These are phyloP conservation scores for Motacilla alba DNA, from an alignment of 2,113 vertebrate species.

Conservation along the genomic window DNA sequence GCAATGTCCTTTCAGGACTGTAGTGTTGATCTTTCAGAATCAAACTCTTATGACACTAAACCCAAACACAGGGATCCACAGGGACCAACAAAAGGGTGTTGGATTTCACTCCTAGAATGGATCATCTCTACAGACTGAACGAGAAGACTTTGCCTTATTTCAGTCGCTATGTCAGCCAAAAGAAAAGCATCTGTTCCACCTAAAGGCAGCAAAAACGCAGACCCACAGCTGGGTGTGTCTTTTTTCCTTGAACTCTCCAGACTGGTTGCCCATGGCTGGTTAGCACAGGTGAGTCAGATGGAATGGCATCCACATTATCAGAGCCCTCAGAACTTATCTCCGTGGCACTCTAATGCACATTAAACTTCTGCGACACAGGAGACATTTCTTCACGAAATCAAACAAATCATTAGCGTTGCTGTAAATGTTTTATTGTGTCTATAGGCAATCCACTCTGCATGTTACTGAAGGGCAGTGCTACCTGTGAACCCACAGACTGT, in stretches of 20 bases:
- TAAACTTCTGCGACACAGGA: neutral
- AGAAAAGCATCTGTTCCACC: neutral
- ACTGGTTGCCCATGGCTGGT: neutral
- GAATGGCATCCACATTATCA: neutral
- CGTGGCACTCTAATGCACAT: neutral
- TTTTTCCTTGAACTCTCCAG: neutral
- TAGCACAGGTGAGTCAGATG: neutral
- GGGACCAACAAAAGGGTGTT: neutral
- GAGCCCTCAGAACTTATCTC: neutral
- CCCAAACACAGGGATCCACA: neutral
- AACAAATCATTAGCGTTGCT: neutral
- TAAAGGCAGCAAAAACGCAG: neutral
- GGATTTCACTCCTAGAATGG: neutral
- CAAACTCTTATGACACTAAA: neutral
- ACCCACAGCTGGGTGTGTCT: neutral
- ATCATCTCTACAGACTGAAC: neutral
- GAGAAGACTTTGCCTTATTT: neutral
- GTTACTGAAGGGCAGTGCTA: neutral
- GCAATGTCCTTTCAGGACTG: neutral
- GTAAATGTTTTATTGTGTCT: neutral
- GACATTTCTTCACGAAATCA: neutral
- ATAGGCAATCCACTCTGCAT: neutral
- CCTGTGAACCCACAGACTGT: rapidly evolving
- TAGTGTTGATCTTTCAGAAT: neutral
- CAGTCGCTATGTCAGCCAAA: neutral